Conservation (phyloP, 1,140 invertebrate genomes). For the Acromyrmex charruanus region DNA sequence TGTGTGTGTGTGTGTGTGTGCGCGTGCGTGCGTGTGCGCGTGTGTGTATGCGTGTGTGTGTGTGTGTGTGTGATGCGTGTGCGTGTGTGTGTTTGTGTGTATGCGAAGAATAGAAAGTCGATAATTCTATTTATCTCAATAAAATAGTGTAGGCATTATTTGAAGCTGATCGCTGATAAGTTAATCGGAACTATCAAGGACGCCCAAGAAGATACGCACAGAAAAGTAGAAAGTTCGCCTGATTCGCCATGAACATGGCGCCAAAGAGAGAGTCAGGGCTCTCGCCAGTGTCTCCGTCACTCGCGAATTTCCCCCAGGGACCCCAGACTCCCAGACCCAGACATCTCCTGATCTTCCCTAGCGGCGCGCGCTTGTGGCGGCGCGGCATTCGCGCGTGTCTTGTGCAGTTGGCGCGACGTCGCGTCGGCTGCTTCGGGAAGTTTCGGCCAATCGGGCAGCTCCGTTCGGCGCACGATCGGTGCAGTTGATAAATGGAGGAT, state of each 20-base stretch:
- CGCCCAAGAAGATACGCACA: not conserved
- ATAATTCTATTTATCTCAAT: no score
- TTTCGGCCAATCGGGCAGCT: conserved; percentile 76
- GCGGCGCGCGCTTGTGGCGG: not conserved
- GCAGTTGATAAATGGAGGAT: conserved; percentile 85
- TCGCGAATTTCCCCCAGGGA: not conserved
- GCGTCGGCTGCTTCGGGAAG: conserved; percentile 72
- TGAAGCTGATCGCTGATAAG: not conserved
- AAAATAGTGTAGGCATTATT: no score
- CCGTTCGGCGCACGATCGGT: conserved; percentile 77
- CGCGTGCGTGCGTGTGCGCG: no score
- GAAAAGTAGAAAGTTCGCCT: not conserved
- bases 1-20: no score
- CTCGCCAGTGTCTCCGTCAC: not conserved
- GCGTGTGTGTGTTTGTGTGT: no score
- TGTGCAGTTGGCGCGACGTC: conserved; percentile 34
- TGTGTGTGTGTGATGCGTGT: no score
- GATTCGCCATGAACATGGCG: not conserved
- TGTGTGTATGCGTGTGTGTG: no score
- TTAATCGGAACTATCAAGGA: not conserved
- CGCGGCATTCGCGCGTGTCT: not conserved
- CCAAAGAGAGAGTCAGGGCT: not conserved
- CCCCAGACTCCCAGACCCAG: no score
- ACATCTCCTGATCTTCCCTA: not conserved
- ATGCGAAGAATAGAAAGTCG: no score